Conservation (phyloP, 2,797 vertebrate species). For the Melanogrammus aeglefinus region DNA sequence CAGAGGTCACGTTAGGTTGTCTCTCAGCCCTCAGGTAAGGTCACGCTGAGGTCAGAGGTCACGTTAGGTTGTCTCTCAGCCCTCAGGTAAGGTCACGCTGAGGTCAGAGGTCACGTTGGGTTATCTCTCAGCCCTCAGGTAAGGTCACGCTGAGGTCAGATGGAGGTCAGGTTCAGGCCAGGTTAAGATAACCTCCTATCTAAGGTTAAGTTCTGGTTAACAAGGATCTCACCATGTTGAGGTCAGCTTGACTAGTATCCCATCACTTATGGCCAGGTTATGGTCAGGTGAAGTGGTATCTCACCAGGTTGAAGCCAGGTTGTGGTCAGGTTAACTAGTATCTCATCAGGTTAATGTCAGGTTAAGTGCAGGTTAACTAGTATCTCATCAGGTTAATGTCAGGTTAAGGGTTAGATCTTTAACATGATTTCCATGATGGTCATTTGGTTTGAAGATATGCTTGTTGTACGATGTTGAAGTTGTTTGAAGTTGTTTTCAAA, state of each 20-base stretch:
- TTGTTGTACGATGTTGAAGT: conserved; percentile 1
- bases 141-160: too few species aligned
- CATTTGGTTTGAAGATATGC: neutral
- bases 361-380: neutral
- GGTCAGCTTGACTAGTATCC: neutral
- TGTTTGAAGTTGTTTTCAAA: conserved; percentile 4
- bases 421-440: neutral
- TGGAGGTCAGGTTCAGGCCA: neutral
- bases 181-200: neutral
- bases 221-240: neutral
- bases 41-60: neutral
- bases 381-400: too few species aligned
- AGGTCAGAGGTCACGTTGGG: too few species aligned
- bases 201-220: neutral
- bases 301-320: too few species aligned
- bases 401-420: neutral
- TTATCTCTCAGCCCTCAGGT: too few species aligned
- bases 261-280: neutral
- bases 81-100: too few species aligned
- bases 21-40: neutral
- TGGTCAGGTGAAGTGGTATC: neutral
- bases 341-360: too few species aligned
- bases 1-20: conserved; percentile 6
- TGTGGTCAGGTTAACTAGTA: neutral
- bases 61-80: too few species aligned